Evolutionary conservation across 2,113 vertebrate genomes (phyloP).

Genomic region (Chauna torquata): DNA sequence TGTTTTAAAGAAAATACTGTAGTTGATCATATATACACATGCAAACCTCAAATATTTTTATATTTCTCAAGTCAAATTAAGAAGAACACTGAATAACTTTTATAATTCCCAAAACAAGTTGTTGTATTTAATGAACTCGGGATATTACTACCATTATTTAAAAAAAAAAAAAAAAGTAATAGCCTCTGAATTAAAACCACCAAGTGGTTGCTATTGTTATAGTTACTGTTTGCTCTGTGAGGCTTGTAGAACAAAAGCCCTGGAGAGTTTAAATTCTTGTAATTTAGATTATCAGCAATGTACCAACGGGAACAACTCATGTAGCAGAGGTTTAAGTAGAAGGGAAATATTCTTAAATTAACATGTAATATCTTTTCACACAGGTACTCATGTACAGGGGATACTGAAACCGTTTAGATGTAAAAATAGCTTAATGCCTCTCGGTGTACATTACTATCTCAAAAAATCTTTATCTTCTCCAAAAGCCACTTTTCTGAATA

Average conservation of each 20-base stretch:
- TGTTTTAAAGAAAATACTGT: background rate
- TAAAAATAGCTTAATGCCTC: background rate
- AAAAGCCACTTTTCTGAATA: background rate
- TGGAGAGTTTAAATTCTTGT: background rate
- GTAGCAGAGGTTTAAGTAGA: background rate
- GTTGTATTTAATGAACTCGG: background rate
- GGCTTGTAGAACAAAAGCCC: background rate
- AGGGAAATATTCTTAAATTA: background rate
- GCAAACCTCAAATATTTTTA: background rate
- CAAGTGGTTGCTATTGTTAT: background rate
- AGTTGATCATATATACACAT: background rate
- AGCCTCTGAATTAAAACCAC: background rate
- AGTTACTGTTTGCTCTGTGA: background rate
- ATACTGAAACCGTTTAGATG: background rate
- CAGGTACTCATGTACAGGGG: background rate
- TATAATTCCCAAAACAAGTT: background rate
- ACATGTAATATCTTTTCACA: background rate
- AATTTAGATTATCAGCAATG: background rate
- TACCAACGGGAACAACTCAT: background rate
- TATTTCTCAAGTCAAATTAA: background rate
- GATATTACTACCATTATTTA: background rate
- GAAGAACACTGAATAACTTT: background rate
- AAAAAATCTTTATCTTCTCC: background rate
- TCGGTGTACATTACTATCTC: background rate
- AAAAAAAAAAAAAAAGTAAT: background rate